Conservation (phyloP, 1,140 invertebrate genomes). For the Rhagoletis pomonella region DNA sequence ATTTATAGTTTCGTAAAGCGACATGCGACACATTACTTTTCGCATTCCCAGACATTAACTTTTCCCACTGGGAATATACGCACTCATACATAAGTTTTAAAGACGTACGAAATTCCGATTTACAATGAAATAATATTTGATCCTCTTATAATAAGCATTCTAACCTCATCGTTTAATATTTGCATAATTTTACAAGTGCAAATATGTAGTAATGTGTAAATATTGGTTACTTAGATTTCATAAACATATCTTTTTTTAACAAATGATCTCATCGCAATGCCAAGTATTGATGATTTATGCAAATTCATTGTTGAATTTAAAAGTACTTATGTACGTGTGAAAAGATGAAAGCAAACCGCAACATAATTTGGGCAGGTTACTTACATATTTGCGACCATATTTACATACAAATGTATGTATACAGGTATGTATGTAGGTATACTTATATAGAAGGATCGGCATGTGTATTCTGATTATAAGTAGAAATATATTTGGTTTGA, state of each 20-base stretch:
- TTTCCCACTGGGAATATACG: background rate
- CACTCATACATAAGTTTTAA: background rate
- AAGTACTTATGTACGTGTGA: background rate
- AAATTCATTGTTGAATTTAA: background rate
- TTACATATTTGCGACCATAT: too few species aligned
- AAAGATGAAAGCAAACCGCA: conserved; percentile 1
- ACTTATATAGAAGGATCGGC: too few species aligned
- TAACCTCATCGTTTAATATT: background rate
- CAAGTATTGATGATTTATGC: conserved; percentile 1
- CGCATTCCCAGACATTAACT: too few species aligned
- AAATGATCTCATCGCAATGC: background rate
- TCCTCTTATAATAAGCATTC: background rate
- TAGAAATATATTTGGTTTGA: too few species aligned
- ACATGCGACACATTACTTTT: too few species aligned
- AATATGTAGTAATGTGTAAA: background rate
- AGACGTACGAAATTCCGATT: background rate
- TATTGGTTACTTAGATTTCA: background rate
- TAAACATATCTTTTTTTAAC: background rate
- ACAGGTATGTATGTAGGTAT: too few species aligned
- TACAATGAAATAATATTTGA: background rate
- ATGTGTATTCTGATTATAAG: too few species aligned
- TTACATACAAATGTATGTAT: too few species aligned
- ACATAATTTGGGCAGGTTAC: background rate
- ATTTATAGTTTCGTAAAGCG: too few species aligned
- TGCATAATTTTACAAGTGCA: background rate